phyloP scores from a whole-genome alignment of 2,113 vertebrate genomes.

The Lepisosteus osseus region DNA sequence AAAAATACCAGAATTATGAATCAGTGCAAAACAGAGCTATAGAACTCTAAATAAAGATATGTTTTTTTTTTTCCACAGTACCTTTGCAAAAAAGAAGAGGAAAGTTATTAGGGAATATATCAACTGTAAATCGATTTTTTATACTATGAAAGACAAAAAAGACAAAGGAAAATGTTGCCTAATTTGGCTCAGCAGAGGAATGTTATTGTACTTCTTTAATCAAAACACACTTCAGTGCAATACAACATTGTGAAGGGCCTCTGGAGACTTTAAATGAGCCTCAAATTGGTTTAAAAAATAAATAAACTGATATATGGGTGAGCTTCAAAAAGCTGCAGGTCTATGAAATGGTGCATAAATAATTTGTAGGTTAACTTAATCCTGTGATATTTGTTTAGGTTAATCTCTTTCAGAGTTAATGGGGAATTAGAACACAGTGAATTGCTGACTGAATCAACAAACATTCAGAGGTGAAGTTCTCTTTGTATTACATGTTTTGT shows the following conservation, averaged over 20 bases:
- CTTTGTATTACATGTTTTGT: constrained; percentile 3
- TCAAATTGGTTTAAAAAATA: constrained; percentile 58
- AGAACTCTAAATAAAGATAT: no score
- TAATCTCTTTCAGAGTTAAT: constrained; percentile 44
- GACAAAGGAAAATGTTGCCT: neutral
- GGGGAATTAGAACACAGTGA: constrained; percentile 33
- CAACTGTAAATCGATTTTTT: no score
- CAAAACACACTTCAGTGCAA: constrained; percentile 24
- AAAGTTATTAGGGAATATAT: no score
- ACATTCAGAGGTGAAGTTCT: neutral
- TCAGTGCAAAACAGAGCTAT: no score
- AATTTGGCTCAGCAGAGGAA: constrained; percentile 25
- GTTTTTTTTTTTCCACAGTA: no score
- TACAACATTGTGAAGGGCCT: constrained; percentile 37
- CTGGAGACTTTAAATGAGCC: constrained; percentile 38
- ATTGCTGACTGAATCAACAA: constrained; percentile 29
- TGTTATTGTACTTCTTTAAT: constrained; percentile 29
- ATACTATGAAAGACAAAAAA: no score
- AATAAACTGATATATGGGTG: constrained; percentile 38
- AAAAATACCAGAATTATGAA: no score
- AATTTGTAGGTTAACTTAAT: constrained; percentile 58
- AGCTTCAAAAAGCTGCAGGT: constrained; percentile 42
- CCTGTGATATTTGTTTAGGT: constrained; percentile 50
- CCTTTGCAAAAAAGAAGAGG: no score
- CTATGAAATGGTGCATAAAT: constrained; percentile 42